Evolutionary conservation across 2,113 vertebrate species (phyloP).

Genomic region (Plecturocebus donacophilus): DNA sequence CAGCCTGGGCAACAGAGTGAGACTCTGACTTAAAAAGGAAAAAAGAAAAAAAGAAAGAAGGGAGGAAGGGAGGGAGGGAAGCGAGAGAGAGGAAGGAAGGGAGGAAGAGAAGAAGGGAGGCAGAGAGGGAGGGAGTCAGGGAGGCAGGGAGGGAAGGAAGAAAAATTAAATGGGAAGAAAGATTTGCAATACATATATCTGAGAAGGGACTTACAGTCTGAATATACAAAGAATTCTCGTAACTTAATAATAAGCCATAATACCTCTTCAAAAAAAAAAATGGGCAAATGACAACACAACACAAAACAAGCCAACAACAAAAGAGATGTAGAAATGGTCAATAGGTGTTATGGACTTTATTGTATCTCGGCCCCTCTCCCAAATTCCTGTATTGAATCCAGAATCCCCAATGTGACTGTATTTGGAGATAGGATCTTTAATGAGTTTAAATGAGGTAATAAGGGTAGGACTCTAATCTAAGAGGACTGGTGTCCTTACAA

Average conservation of each 20-base stretch:
- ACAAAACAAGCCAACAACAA: background rate
- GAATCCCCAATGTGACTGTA: background rate
- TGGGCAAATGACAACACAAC: background rate
- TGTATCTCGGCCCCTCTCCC: background rate
- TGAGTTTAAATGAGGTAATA: background rate
- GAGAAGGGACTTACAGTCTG: background rate
- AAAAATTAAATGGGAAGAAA: background rate
- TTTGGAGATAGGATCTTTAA: background rate
- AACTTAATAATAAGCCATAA: background rate
- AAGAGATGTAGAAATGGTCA: background rate
- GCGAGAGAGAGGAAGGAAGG: too few relatives aligned
- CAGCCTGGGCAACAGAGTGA: too few relatives aligned
- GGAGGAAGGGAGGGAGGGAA: too few relatives aligned
- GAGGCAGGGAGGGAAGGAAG: background rate
- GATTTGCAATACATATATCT: background rate
- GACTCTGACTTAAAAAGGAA: too few relatives aligned
- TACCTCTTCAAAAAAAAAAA: constrained; percentile 16
- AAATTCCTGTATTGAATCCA: background rate
- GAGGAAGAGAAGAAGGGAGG: too few relatives aligned
- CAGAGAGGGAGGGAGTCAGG: rapidly evolving
- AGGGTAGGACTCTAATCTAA: background rate
- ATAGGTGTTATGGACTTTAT: background rate
- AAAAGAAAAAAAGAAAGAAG: too few relatives aligned
- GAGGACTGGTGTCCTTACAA: background rate
- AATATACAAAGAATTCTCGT: background rate